Evolutionary conservation across 1,140 invertebrate genomes (phyloP).

Genomic region (Cotesia chilonis): DNA sequence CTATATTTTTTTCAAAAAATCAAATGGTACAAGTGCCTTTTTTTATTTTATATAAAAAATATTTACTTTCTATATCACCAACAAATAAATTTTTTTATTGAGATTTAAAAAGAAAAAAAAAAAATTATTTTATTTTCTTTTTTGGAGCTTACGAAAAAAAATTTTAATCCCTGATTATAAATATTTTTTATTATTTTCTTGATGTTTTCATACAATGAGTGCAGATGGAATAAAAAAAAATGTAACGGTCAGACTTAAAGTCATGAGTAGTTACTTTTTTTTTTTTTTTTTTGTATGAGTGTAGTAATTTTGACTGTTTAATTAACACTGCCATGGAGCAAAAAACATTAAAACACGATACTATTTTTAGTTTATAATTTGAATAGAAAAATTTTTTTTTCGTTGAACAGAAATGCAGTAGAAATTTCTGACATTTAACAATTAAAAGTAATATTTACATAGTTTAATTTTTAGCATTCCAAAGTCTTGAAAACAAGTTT

Average conservation of each 20-base stretch:
- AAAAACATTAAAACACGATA: not conserved
- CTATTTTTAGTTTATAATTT: too few species aligned
- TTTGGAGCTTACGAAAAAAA: not conserved
- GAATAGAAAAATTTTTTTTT: too few species aligned
- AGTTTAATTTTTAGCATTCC: too few species aligned
- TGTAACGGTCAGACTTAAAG: too few species aligned
- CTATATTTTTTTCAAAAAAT: not conserved
- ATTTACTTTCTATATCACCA: not conserved
- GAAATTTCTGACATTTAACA: too few species aligned
- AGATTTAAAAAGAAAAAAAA: too few species aligned
- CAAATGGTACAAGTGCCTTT: slow-evolving; percentile 29
- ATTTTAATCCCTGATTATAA: not conserved
- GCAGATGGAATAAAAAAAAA: too few species aligned
- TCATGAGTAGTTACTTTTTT: too few species aligned
- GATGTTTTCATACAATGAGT: not conserved
- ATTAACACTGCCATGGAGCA: slow-evolving; percentile 11
- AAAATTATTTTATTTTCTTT: not conserved
- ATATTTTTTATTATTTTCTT: not conserved
- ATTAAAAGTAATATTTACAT: too few species aligned
- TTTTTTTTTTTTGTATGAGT: not conserved
- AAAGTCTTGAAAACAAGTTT: too few species aligned
- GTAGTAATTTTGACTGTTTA: not conserved
- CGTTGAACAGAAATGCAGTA: too few species aligned
- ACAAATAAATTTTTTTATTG: not conserved
- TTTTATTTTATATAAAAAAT: slow-evolving; percentile 6